phyloP scores from a whole-genome alignment of 2,113 vertebrate species.

The Neodontobutis hainanensis region DNA sequence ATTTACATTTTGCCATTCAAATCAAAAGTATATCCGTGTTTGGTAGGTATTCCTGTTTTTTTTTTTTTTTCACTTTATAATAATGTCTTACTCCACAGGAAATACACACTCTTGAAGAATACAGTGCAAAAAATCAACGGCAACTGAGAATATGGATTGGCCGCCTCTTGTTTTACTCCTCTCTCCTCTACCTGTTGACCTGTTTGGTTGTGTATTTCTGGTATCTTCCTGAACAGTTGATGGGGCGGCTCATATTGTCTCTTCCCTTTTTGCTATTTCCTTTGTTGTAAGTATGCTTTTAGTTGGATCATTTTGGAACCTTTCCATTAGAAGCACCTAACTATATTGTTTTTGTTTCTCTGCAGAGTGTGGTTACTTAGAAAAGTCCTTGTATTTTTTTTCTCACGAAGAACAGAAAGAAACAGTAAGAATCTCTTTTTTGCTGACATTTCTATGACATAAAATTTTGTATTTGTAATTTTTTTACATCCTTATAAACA shows the following conservation, averaged over 20 bases:
- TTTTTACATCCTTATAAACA: not conserved
- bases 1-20: constrained; percentile 23
- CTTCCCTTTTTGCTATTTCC: constrained; percentile 93
- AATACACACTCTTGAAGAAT: constrained; percentile 90
- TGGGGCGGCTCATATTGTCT: constrained; percentile 85
- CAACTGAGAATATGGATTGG: constrained; percentile 93
- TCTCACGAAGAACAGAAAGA: constrained; percentile 90
- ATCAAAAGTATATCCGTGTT: constrained; percentile 1
- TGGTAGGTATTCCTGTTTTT: not conserved
- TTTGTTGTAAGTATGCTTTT: constrained; percentile 87
- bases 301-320: not conserved
- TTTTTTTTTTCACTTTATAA: constrained; percentile 1
- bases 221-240: constrained; percentile 92
- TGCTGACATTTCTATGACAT: not conserved
- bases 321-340: not conserved
- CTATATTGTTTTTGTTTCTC: not conserved
- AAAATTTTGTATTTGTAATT: not conserved
- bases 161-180: constrained; percentile 91
- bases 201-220: constrained; percentile 90
- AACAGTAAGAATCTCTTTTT: constrained; percentile 84
- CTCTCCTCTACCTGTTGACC: constrained; percentile 86
- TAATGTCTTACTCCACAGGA: constrained; percentile 77
- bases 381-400: constrained; percentile 89
- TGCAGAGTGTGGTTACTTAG: constrained; percentile 91
- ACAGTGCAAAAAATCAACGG: constrained; percentile 93